phyloP scores from a whole-genome alignment of 2,797 vertebrate genomes.

The Pseudocheirus occidentalis region DNA sequence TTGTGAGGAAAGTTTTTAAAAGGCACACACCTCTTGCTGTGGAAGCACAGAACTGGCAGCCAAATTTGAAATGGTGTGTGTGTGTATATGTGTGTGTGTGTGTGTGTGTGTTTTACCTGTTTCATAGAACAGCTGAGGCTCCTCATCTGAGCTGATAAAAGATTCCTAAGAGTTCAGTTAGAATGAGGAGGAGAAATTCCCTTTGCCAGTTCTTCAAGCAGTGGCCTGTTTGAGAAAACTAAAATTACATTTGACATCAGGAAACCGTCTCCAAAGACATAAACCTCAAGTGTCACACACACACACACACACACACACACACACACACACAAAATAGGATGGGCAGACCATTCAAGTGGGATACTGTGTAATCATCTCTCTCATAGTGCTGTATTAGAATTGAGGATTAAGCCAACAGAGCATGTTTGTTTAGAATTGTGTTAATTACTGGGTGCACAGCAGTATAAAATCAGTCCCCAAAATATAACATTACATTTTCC shows the following conservation, averaged over 20 bases:
- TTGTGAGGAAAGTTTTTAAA: slow-evolving; percentile 33
- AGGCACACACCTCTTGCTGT: slow-evolving; percentile 48
- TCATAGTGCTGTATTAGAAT: slow-evolving; percentile 38
- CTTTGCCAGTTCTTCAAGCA: slow-evolving; percentile 64
- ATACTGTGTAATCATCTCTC: slow-evolving; percentile 21
- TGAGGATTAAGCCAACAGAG: slow-evolving; percentile 52
- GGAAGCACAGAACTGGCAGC: slow-evolving; percentile 41
- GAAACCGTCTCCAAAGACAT: slow-evolving; percentile 48
- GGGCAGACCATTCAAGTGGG: neutral
- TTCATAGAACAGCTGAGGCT: slow-evolving; percentile 69
- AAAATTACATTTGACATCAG: slow-evolving; percentile 67
- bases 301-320: no score
- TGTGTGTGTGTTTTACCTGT: slow-evolving; percentile 55
- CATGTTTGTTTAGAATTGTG: slow-evolving; percentile 45
- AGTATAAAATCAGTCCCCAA: slow-evolving; percentile 62
- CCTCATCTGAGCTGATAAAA: slow-evolving; percentile 71
- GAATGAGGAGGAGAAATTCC: slow-evolving; percentile 56
- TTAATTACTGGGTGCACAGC: slow-evolving; percentile 46
- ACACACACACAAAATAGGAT: slow-evolving; percentile 2
- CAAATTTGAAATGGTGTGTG: slow-evolving; percentile 34
- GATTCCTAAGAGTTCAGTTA: slow-evolving; percentile 62
- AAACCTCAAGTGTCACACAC: slow-evolving; percentile 18
- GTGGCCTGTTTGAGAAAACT: slow-evolving; percentile 56
- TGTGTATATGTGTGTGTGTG: no score
- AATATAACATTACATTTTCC: slow-evolving; percentile 55